phyloP scores from a whole-genome alignment of 2,888 invertebrate genomes.

The Laothoe populi region DNA sequence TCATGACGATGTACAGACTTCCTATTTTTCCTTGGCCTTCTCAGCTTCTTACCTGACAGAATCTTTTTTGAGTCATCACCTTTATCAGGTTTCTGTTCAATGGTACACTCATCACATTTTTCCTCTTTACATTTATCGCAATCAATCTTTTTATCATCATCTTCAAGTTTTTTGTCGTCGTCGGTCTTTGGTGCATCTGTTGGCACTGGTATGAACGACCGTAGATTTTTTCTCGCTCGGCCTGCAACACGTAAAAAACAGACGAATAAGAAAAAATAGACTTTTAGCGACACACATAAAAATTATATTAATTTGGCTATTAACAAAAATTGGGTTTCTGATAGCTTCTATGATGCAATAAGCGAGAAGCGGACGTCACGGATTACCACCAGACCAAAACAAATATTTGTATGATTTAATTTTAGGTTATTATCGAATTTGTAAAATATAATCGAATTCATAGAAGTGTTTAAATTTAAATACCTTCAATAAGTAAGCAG shows the following conservation, averaged over 20 bases:
- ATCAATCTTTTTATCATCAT: constrained; percentile 62
- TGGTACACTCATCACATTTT: constrained; percentile 64
- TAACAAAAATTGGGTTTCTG: neutral
- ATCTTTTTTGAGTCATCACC: constrained; percentile 65
- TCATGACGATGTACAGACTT: constrained; percentile 71
- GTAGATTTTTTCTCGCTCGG: constrained; percentile 73
- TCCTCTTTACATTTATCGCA: constrained; percentile 66
- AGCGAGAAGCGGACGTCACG: too few species aligned
- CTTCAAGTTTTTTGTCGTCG: constrained; percentile 64
- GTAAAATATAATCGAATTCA: too few species aligned
- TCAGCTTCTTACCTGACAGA: constrained; percentile 57
- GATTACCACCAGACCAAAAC: too few species aligned
- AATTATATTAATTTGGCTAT: neutral
- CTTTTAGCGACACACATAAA: neutral
- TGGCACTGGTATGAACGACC: constrained; percentile 76
- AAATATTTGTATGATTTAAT: too few species aligned
- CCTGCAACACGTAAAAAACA: constrained; percentile 56
- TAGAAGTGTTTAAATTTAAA: too few species aligned
- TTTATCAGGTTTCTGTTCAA: constrained; percentile 63
- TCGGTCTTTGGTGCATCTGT: constrained; percentile 62
- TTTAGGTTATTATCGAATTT: too few species aligned
- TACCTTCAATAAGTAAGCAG: too few species aligned
- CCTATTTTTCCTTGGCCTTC: constrained; percentile 71
- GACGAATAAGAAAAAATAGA: constrained; percentile 21
- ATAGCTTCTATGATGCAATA: too few species aligned